Conservation (phyloP, 1,140 invertebrate species). For the Achroia grisella region DNA sequence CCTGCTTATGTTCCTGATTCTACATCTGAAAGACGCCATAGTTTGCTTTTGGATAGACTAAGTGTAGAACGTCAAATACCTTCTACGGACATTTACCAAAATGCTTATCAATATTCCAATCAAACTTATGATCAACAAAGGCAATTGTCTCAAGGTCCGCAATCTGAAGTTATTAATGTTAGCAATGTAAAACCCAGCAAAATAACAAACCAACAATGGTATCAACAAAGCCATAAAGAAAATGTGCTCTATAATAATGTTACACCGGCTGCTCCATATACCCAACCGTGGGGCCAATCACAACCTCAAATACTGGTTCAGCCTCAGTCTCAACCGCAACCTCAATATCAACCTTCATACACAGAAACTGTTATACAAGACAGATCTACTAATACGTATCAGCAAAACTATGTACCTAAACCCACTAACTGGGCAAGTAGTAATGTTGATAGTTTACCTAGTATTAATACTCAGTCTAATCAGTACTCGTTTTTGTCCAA, state of each 20-base stretch:
- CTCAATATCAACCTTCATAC: conserved; percentile 26
- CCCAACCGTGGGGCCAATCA: conserved; percentile 27
- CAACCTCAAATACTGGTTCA: conserved; percentile 18
- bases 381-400: conserved; percentile 7
- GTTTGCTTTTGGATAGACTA: conserved; percentile 52
- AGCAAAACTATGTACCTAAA: conserved; percentile 42
- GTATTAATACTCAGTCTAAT: conserved; percentile 23
- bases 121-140: conserved; percentile 42
- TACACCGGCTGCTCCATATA: conserved; percentile 19
- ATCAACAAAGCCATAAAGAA: conserved; percentile 45
- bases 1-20: conserved; percentile 39
- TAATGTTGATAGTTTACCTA: conserved; percentile 12
- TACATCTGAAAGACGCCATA: conserved; percentile 55
- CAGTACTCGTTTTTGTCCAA: conserved; percentile 38
- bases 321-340: conserved; percentile 18
- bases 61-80: conserved; percentile 57
- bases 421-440: conserved; percentile 40
- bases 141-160: conserved; percentile 50
- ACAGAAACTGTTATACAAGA: conserved; percentile 13
- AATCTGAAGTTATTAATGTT: conserved; percentile 53
- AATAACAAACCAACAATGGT: conserved; percentile 63
- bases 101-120: conserved; percentile 28
- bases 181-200: conserved; percentile 63
- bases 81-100: conserved; percentile 45
- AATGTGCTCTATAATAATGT: conserved; percentile 39